These are phyloP conservation scores for Eulacestoma nigropectus DNA, from an alignment of 2,113 vertebrate genomes.

Conservation along the genomic window DNA sequence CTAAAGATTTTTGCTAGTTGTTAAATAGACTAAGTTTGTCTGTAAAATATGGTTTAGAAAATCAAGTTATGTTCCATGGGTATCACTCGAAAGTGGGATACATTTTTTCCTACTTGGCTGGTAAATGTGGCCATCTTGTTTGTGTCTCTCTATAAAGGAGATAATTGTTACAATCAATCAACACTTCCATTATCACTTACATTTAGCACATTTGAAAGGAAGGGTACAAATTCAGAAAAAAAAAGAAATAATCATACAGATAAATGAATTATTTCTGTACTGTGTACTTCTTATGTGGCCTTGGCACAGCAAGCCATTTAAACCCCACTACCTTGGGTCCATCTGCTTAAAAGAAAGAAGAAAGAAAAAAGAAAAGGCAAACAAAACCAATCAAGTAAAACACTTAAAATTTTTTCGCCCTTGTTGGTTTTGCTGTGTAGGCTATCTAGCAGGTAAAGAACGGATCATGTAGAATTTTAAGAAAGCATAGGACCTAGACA, in stretches of 20 bases:
- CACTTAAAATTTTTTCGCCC: background rate
- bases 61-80: background rate
- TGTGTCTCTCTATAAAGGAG: background rate
- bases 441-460: background rate
- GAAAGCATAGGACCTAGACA: background rate
- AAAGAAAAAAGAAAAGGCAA: background rate
- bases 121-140: background rate
- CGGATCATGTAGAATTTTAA: background rate
- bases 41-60: background rate
- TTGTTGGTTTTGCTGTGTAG: background rate
- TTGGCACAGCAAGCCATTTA: background rate
- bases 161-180: background rate
- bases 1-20: background rate
- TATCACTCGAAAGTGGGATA: background rate
- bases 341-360: background rate
- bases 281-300: background rate
- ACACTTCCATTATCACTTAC: rapidly evolving
- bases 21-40: background rate
- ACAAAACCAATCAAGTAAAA: background rate
- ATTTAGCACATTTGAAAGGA: background rate
- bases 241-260: background rate
- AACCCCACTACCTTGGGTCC: background rate
- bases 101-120: background rate
- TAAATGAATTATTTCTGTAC: background rate
- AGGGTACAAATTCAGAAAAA: background rate